phyloP scores from a whole-genome alignment of 2,113 vertebrate genomes.

The Lophura nycthemera region DNA sequence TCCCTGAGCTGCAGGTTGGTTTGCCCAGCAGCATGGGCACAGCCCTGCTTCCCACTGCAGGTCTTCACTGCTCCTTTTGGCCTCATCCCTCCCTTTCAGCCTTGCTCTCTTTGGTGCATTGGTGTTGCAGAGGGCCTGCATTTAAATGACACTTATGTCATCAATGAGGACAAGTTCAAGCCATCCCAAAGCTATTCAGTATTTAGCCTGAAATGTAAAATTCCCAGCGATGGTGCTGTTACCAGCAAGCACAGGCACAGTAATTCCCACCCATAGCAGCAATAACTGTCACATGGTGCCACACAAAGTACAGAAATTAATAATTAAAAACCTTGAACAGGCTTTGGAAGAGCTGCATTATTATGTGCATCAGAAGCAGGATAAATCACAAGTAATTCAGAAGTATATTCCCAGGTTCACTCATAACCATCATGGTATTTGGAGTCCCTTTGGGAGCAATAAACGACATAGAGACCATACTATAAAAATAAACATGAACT shows the following conservation, averaged over 20 bases:
- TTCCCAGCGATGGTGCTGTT: neutral
- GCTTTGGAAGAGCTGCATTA: constrained; percentile 44
- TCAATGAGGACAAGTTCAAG: neutral
- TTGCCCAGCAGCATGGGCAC: neutral
- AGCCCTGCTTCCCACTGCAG: accelerated
- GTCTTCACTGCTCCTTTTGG: accelerated
- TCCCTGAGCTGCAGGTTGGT: neutral
- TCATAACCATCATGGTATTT: constrained; percentile 60
- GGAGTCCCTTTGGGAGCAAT: constrained; percentile 64
- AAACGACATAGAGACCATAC: constrained; percentile 73
- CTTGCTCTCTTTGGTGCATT: neutral
- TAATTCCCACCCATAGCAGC: constrained; percentile 28
- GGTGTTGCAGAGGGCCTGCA: neutral
- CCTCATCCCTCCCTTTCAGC: neutral
- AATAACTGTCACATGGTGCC: constrained; percentile 39
- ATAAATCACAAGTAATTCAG: constrained; percentile 75
- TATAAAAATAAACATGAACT: constrained; percentile 84
- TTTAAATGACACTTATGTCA: neutral
- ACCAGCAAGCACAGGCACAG: neutral
- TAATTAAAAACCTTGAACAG: constrained; percentile 64
- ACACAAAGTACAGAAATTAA: constrained; percentile 64
- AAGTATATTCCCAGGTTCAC: constrained; percentile 61
- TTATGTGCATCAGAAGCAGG: constrained; percentile 33
- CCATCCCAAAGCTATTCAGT: neutral
- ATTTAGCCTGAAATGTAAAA: neutral